These are phyloP conservation scores for Mobula birostris DNA, from an alignment of 2,113 vertebrate genomes.

Conservation along the genomic window DNA sequence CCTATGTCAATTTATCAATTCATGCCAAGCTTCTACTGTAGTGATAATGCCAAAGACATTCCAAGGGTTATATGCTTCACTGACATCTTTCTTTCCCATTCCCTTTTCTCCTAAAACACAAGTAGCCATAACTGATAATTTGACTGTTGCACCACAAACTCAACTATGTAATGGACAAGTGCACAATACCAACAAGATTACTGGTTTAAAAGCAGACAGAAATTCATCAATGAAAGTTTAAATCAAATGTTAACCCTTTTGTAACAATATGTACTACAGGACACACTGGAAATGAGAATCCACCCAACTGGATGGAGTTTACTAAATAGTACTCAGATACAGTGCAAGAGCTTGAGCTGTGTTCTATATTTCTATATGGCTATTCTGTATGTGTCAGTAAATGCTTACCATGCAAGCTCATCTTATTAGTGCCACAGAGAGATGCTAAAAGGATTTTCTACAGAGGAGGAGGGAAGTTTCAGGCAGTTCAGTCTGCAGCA, in stretches of 20 bases:
- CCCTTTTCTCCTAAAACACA: background rate
- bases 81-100: background rate
- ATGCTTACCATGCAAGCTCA: background rate
- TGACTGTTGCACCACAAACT: background rate
- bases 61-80: background rate
- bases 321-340: constrained; percentile 14
- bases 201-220: background rate
- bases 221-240: background rate
- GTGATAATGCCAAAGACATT: background rate
- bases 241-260: constrained; percentile 8
- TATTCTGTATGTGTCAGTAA: background rate
- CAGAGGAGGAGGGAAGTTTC: background rate
- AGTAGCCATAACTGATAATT: background rate
- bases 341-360: background rate
- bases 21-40: background rate
- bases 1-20: background rate
- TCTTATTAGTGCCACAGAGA: background rate
- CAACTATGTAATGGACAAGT: constrained; percentile 22
- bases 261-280: too few relatives aligned
- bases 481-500: background rate
- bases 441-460: background rate
- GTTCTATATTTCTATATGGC: background rate
- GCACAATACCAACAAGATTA: constrained; percentile 1
- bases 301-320: background rate
- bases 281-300: background rate